phyloP scores from a whole-genome alignment of 2,113 vertebrate genomes.

The Xiphophorus couchianus region DNA sequence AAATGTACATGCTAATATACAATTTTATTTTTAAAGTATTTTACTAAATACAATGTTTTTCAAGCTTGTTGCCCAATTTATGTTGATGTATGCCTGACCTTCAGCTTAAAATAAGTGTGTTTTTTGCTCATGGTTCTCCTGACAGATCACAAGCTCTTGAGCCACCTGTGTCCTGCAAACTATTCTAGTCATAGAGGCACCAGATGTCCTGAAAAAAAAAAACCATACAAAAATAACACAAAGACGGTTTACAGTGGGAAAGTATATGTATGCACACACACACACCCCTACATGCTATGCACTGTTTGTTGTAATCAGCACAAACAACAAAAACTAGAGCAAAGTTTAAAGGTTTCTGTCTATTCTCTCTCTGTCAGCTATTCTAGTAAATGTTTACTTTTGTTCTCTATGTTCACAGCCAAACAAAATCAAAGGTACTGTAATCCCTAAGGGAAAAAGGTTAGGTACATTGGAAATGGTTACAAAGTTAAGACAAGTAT shows the following conservation, averaged over 20 bases:
- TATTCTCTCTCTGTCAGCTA: no score
- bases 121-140: slow-evolving; percentile 34
- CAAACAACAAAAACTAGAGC: neutral
- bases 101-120: slow-evolving; percentile 50
- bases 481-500: no score
- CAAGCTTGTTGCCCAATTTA: slow-evolving; percentile 18
- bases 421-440: no score
- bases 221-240: slow-evolving; percentile 21
- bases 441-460: no score
- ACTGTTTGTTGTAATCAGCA: slow-evolving; percentile 1
- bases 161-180: slow-evolving; percentile 61
- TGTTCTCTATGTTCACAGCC: no score
- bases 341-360: neutral
- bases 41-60: neutral
- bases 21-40: no score
- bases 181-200: slow-evolving; percentile 23
- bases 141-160: slow-evolving; percentile 18
- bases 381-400: no score
- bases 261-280: no score
- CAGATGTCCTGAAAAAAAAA: slow-evolving; percentile 41
- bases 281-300: no score
- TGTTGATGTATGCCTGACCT: slow-evolving; percentile 49
- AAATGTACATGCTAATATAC: no score
- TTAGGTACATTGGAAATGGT: no score
- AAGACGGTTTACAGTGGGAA: neutral